Evolutionary conservation across 2,113 vertebrate genomes (phyloP).

Genomic region (Coptodon bakossiorum): DNA sequence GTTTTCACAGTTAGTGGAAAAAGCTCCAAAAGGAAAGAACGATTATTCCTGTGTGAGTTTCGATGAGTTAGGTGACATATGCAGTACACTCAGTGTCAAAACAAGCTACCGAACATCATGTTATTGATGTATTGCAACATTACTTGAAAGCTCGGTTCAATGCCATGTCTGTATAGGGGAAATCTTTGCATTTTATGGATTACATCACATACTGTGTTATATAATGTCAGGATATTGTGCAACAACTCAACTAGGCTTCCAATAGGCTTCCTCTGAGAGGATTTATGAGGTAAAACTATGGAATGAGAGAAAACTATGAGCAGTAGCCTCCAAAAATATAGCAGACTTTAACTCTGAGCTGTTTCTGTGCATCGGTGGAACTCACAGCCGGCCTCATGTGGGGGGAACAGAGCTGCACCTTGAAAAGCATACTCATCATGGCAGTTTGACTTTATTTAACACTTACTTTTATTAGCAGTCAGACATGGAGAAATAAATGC

Average conservation of each 20-base stretch:
- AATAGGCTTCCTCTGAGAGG: background rate
- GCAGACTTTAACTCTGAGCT: background rate
- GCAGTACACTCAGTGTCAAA: background rate
- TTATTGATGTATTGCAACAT: background rate
- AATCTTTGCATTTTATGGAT: background rate
- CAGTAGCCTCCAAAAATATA: conserved; percentile 2
- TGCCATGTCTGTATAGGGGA: background rate
- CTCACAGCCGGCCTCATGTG: background rate
- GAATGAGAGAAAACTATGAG: background rate
- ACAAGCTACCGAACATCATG: background rate
- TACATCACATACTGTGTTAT: background rate
- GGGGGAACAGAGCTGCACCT: background rate
- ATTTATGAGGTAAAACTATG: background rate
- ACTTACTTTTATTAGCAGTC: conserved; percentile 28
- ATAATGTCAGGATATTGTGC: background rate
- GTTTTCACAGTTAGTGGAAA: background rate
- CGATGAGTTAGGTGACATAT: background rate
- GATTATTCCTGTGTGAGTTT: rapidly evolving
- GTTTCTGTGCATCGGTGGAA: background rate
- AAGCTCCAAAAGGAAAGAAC: background rate
- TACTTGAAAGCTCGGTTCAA: background rate
- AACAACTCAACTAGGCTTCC: background rate
- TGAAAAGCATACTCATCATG: background rate
- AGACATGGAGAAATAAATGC: conserved; percentile 32
- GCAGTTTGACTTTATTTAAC: conserved; percentile 9